phyloP scores from a whole-genome alignment of 2,113 vertebrate genomes.

The Callaeas wilsoni region DNA sequence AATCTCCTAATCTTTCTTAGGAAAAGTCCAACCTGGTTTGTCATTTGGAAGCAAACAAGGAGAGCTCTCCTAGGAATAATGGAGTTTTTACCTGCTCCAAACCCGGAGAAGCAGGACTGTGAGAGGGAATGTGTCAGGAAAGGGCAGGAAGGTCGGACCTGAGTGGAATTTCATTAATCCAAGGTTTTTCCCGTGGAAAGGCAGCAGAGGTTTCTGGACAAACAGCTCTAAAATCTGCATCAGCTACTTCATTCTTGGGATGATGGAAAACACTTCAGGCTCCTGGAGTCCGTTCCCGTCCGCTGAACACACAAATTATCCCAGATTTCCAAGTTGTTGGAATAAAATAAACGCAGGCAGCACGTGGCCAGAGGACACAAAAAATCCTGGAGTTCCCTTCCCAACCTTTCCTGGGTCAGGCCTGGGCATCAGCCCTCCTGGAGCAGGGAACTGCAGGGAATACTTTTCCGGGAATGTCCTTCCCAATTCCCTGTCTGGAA shows the following conservation, averaged over 20 bases:
- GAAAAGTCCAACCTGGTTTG: not conserved
- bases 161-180: not conserved
- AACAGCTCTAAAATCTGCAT: not conserved
- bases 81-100: not conserved
- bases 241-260: not conserved
- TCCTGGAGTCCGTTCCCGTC: not conserved
- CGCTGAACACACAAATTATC: not conserved
- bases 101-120: not conserved
- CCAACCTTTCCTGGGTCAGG: not conserved
- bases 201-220: not conserved
- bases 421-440: not conserved
- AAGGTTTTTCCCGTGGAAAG: not conserved
- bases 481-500: not conserved
- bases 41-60: not conserved
- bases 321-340: not conserved
- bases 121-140: not conserved
- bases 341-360: not conserved
- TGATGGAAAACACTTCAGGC: not conserved
- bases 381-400: not conserved
- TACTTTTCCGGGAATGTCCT: not conserved
- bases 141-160: not conserved
- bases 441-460: not conserved
- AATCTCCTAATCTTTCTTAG: not conserved
- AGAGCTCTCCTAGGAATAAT: not conserved
- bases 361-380: not conserved